Conservation (phyloP, 2,797 vertebrate species). For the Cottoperca gobio region DNA sequence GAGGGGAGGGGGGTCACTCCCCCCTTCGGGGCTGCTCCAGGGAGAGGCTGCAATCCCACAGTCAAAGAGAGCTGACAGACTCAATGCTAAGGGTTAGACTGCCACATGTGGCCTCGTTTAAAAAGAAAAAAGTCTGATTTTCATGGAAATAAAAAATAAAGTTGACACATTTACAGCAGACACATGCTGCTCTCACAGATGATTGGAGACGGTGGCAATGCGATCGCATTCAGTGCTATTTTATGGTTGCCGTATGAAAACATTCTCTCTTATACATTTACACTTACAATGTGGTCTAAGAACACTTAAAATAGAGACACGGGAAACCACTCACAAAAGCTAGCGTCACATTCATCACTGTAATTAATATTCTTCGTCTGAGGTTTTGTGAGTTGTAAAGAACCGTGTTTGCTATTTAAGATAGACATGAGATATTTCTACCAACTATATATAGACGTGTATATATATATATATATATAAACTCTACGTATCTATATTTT, state of each 20-base stretch:
- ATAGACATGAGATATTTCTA: conserved; percentile 68
- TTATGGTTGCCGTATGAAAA: conserved; percentile 76
- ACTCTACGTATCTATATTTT: conserved; percentile 66
- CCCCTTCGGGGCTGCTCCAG: conserved; percentile 82
- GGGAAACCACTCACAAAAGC: conserved; percentile 82
- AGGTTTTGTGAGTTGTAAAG: conserved; percentile 79
- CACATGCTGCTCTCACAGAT: conserved; percentile 72
- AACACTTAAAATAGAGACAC: conserved; percentile 75
- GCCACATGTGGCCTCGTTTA: conserved; percentile 69
- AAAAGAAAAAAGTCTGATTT: conserved; percentile 68
- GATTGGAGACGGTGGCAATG: conserved; percentile 78
- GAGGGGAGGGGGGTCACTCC: conserved; percentile 70
- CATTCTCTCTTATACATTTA: conserved; percentile 73
- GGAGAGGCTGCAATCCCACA: conserved; percentile 91
- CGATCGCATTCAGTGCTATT: conserved; percentile 75
- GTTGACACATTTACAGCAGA: conserved; percentile 71
- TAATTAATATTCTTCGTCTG: conserved; percentile 55
- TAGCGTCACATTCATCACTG: conserved; percentile 58
- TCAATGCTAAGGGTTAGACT: conserved; percentile 80
- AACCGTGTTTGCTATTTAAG: conserved; percentile 63
- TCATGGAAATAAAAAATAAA: conserved; percentile 62
- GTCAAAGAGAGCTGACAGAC: conserved; percentile 88
- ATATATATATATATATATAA: conserved; percentile 53
- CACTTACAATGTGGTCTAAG: conserved; percentile 73
- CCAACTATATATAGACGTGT: conserved; percentile 51